A percentile compares a stretch with the other conserved stretches of the same genome.
phyloP scores from a whole-genome alignment of 1,140 invertebrate species.

The Coptotermes formosanus region DNA sequence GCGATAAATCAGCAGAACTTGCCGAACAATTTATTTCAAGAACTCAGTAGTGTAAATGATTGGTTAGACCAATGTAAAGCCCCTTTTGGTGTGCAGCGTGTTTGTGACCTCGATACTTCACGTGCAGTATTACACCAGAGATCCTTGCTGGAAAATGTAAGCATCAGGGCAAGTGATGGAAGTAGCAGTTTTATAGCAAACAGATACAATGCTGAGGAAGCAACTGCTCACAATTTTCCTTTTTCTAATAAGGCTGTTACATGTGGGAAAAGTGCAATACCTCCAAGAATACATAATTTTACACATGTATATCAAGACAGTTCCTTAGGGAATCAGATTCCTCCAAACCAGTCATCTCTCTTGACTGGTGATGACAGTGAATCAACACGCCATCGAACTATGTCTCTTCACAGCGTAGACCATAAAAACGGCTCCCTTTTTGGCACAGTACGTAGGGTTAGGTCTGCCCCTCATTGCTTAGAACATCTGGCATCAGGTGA shows the following conservation, averaged over 20 bases:
- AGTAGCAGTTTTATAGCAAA: background rate
- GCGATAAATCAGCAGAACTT: background rate
- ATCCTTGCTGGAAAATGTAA: background rate
- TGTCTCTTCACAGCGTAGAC: conserved; percentile 9
- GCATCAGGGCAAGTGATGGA: background rate
- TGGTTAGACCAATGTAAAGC: background rate
- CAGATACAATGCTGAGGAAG: background rate
- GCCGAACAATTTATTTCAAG: background rate
- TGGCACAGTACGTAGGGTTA: background rate
- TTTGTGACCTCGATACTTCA: background rate
- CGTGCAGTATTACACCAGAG: background rate
- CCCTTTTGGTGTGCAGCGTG: background rate
- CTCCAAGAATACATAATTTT: background rate
- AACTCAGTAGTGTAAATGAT: background rate
- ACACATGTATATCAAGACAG: background rate
- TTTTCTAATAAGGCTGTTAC: background rate
- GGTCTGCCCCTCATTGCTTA: conserved; percentile 21
- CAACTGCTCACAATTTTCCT: background rate
- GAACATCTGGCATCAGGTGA: background rate
- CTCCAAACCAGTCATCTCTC: background rate
- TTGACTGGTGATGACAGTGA: conserved; percentile 6
- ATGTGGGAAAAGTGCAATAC: background rate
- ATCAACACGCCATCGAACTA: background rate
- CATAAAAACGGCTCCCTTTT: background rate
- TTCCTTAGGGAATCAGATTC: background rate